Conservation (phyloP, 2,113 vertebrate genomes). For the Ictalurus punctatus region DNA sequence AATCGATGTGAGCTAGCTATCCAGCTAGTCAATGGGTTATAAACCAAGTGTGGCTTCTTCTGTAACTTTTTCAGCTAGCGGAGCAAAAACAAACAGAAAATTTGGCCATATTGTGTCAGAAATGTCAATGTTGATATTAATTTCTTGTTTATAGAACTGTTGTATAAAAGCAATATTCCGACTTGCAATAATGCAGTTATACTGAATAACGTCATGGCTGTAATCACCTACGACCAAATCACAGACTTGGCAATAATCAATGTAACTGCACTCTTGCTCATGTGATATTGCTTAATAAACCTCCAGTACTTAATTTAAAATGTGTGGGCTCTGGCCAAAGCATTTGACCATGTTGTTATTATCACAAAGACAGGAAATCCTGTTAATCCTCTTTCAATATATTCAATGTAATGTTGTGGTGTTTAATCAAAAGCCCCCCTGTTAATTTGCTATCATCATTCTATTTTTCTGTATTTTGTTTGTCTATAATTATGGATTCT, state of each 20-base stretch:
- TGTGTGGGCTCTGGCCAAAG: not conserved
- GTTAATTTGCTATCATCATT: not conserved
- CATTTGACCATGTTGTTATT: constrained; percentile 10
- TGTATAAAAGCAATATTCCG: not conserved
- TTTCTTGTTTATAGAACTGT: not conserved
- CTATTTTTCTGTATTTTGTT: not conserved
- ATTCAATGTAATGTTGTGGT: not conserved
- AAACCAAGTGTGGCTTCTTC: not conserved
- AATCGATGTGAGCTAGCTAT: not conserved
- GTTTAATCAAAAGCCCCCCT: not conserved
- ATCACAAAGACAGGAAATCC: constrained; percentile 3
- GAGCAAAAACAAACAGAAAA: not conserved
- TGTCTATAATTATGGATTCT: not conserved
- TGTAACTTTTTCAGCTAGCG: not conserved
- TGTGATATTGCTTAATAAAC: not conserved
- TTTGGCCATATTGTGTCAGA: not conserved
- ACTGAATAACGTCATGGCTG: not conserved
- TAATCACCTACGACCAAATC: not conserved
- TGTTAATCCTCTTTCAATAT: constrained; percentile 19
- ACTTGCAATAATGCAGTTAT: not conserved
- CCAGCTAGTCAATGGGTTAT: not conserved
- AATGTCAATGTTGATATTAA: not conserved
- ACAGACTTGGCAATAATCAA: not conserved
- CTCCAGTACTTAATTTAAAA: not conserved
- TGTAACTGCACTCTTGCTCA: not conserved